phyloP scores from a whole-genome alignment of 1,140 invertebrate genomes.

The Sweltsa coloradensis region DNA sequence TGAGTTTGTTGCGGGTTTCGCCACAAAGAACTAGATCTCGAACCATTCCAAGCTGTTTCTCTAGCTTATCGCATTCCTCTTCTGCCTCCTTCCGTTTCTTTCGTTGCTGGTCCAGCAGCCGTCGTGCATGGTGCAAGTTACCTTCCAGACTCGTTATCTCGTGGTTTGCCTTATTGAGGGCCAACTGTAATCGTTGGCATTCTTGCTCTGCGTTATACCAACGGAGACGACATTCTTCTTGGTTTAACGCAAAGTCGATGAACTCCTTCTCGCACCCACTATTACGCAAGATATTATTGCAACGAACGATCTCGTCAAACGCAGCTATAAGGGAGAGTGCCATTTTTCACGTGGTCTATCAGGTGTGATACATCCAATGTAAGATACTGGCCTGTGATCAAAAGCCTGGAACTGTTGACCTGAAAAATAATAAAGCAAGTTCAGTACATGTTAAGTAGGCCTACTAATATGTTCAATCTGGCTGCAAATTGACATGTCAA shows the following conservation, averaged over 20 bases:
- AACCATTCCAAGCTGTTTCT: constrained; percentile 56
- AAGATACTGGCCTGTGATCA: no score
- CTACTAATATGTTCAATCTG: no score
- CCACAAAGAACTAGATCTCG: constrained; percentile 59
- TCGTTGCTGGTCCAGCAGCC: constrained; percentile 64
- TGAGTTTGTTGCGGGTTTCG: constrained; percentile 43
- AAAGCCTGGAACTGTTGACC: no score
- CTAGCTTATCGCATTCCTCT: constrained; percentile 47
- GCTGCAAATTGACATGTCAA: no score
- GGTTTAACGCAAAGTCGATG: constrained; percentile 49
- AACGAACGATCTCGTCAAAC: neutral
- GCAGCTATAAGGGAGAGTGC: neutral
- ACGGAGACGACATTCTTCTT: constrained; percentile 55
- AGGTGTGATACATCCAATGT: no score
- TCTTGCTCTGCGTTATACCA: constrained; percentile 53
- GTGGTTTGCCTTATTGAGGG: constrained; percentile 46
- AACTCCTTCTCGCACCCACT: constrained; percentile 38
- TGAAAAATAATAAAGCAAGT: no score
- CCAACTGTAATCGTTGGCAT: constrained; percentile 46
- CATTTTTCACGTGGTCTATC: neutral
- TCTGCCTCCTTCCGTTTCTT: constrained; percentile 45
- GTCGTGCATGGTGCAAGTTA: constrained; percentile 62
- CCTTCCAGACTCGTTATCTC: constrained; percentile 55
- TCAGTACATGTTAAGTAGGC: no score
- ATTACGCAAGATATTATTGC: neutral